Evolutionary conservation across 2,797 vertebrate genomes (phyloP).

Genomic region (Rhyacichthys aspro): DNA sequence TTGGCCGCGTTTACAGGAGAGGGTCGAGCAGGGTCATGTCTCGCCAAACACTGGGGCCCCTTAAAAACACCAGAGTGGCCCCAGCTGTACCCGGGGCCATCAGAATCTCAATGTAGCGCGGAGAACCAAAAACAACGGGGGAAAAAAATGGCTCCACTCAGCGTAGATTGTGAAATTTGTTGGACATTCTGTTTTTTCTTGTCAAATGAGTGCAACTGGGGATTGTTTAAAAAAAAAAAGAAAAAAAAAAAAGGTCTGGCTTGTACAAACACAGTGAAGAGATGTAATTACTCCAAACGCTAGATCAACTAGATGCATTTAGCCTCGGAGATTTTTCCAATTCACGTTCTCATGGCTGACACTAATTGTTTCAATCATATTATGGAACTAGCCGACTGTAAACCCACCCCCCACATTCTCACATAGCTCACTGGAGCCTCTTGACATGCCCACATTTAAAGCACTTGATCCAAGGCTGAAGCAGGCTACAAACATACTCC

Average conservation of each 20-base stretch:
- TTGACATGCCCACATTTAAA: slow-evolving; percentile 45
- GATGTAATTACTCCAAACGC: slow-evolving; percentile 47
- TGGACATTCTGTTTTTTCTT: slow-evolving; percentile 42
- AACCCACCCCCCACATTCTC: slow-evolving; percentile 18
- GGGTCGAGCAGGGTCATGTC: slow-evolving; percentile 75
- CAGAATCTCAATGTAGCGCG: slow-evolving; percentile 51
- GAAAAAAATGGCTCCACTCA: slow-evolving; percentile 26
- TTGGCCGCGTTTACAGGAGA: slow-evolving; percentile 75
- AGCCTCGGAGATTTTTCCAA: slow-evolving; percentile 11
- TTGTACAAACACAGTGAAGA: slow-evolving; percentile 40
- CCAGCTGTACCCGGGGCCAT: slow-evolving; percentile 66
- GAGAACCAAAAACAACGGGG: slow-evolving; percentile 56
- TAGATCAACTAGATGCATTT: slow-evolving; percentile 42
- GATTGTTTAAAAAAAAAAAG: slow-evolving; percentile 50
- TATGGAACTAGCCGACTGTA: slow-evolving; percentile 69
- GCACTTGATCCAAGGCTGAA: slow-evolving; percentile 49
- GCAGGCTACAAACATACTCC: slow-evolving; percentile 52
- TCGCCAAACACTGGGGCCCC: slow-evolving; percentile 76
- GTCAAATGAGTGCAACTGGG: slow-evolving; percentile 30
- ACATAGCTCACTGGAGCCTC: slow-evolving; percentile 40
- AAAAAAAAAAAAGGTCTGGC: slow-evolving; percentile 30
- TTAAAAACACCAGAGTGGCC: slow-evolving; percentile 72
- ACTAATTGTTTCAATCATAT: slow-evolving; percentile 68
- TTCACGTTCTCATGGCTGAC: slow-evolving; percentile 45
- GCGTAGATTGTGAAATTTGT: slow-evolving; percentile 24